Conservation (phyloP, 2,888 invertebrate species). For the Phorcus lineatus region DNA sequence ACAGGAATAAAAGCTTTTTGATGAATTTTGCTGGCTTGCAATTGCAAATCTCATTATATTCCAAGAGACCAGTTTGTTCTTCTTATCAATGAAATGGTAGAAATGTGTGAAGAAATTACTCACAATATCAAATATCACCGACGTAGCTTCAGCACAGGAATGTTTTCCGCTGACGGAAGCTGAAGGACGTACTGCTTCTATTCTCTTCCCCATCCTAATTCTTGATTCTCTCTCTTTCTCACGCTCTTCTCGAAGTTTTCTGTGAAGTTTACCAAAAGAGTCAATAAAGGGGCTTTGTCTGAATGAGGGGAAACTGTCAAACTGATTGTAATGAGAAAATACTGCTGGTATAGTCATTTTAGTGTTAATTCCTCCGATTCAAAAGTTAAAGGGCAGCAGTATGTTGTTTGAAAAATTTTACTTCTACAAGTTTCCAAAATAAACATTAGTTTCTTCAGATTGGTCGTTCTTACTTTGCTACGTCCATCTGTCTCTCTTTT, state of each 20-base stretch:
- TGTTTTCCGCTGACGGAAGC: conserved; percentile 62
- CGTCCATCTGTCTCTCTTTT: conserved; percentile 55
- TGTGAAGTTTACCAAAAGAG: conserved; percentile 28
- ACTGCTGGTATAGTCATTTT: no score
- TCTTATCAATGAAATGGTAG: no score
- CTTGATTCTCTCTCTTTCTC: conserved; percentile 59
- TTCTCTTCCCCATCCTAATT: conserved; percentile 56
- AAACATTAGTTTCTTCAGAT: no score
- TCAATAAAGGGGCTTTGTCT: neutral
- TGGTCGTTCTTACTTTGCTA: conserved; percentile 53
- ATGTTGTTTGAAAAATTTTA: no score
- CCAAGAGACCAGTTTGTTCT: no score
- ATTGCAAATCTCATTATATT: no score
- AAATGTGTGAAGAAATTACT: conserved; percentile 27
- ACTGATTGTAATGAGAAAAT: no score
- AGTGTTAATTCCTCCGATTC: no score
- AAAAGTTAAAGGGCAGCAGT: no score
- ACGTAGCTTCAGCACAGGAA: conserved; percentile 65
- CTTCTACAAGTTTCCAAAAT: no score
- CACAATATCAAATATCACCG: conserved; percentile 70
- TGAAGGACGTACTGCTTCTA: conserved; percentile 63
- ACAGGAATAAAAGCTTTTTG: no score
- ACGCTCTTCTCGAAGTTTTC: conserved; percentile 59
- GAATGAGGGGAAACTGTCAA: neutral
- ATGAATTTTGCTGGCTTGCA: no score